Conservation (phyloP, 2,797 vertebrate species). For the Amblyraja radiata region DNA sequence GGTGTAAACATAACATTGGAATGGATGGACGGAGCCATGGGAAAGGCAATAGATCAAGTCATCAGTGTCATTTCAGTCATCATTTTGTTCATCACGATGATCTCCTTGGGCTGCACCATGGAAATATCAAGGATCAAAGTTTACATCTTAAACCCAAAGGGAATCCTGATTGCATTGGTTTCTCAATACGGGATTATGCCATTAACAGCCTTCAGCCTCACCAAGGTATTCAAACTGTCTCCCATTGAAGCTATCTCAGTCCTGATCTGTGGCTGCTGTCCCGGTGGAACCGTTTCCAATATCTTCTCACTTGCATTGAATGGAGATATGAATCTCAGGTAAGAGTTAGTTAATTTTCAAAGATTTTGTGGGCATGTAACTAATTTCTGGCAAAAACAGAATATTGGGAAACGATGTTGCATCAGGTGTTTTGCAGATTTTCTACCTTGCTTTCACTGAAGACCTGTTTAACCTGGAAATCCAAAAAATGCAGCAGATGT, state of each 20-base stretch:
- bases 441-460: background rate
- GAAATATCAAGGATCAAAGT: slow-evolving; percentile 69
- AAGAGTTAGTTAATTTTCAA: slow-evolving; percentile 40
- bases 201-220: slow-evolving; percentile 62
- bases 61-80: slow-evolving; percentile 50
- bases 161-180: slow-evolving; percentile 60
- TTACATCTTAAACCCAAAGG: slow-evolving; percentile 67
- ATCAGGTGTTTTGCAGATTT: too few species aligned
- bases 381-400: background rate
- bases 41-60: slow-evolving; percentile 46
- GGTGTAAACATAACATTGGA: background rate
- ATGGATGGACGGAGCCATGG: background rate
- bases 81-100: slow-evolving; percentile 62
- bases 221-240: slow-evolving; percentile 59
- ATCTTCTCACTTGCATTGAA: slow-evolving; percentile 65
- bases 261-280: slow-evolving; percentile 76
- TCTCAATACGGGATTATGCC: slow-evolving; percentile 80
- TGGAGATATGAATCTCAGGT: slow-evolving; percentile 83
- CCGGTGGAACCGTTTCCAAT: slow-evolving; percentile 70
- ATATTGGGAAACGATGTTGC: background rate
- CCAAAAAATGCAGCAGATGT: too few species aligned
- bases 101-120: slow-evolving; percentile 72
- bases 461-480: background rate
- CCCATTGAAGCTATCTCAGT: slow-evolving; percentile 62
- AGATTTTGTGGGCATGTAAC: background rate